phyloP scores from a whole-genome alignment of 2,113 vertebrate genomes.

The Melanotaenia duboulayi region DNA sequence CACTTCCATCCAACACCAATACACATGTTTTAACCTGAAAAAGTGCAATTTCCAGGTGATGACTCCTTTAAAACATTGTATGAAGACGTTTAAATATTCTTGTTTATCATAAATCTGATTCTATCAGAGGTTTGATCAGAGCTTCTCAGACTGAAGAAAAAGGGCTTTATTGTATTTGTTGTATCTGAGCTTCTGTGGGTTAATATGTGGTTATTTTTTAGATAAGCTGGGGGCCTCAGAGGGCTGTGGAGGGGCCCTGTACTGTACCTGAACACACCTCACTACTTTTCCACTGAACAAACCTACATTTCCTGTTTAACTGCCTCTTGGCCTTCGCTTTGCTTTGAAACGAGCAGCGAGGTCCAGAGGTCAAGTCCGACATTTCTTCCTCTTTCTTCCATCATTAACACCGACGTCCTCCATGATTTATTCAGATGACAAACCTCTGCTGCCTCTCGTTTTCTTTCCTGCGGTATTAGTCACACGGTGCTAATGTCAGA shows the following conservation, averaged over 20 bases:
- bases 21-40: too few relatives aligned
- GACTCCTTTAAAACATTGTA: too few relatives aligned
- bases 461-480: constrained; percentile 75
- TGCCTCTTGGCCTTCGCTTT: constrained; percentile 14
- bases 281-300: neutral
- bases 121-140: too few relatives aligned
- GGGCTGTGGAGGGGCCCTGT: neutral
- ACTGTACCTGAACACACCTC: neutral
- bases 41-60: too few relatives aligned
- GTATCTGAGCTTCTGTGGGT: neutral
- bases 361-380: constrained; percentile 41
- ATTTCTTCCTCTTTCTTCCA: constrained; percentile 30
- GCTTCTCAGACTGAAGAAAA: too few relatives aligned
- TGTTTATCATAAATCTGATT: too few relatives aligned
- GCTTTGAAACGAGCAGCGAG: constrained; percentile 41
- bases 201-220: neutral
- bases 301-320: neutral
- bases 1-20: too few relatives aligned
- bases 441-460: constrained; percentile 59
- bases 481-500: constrained; percentile 81
- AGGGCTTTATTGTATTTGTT: too few relatives aligned
- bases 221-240: constrained; percentile 5
- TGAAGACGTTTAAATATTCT: too few relatives aligned
- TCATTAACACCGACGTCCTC: constrained; percentile 73
- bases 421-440: constrained; percentile 82